Conservation (phyloP, 2,888 invertebrate genomes). For the Venusia cambrica region DNA sequence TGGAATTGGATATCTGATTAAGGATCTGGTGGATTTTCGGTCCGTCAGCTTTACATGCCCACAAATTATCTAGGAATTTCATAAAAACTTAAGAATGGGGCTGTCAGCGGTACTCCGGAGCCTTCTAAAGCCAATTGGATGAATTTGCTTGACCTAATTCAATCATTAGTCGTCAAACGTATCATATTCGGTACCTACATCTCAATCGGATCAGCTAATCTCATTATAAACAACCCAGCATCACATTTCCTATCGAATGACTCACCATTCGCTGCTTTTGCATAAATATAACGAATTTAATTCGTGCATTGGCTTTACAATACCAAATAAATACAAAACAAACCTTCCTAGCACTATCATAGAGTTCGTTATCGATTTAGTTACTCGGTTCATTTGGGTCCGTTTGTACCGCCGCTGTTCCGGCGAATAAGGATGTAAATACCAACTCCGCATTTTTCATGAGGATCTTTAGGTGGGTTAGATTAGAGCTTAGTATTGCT, state of each 20-base stretch:
- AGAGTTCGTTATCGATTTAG: slow-evolving; percentile 9
- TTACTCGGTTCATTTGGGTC: slow-evolving; percentile 15
- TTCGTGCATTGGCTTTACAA: slow-evolving; percentile 24
- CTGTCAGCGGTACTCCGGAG: no score
- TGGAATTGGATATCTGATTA: no score
- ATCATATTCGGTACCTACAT: slow-evolving; percentile 17
- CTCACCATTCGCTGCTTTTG: slow-evolving; percentile 45
- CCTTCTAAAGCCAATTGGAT: no score
- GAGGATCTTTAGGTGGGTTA: slow-evolving; percentile 4
- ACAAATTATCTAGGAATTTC: no score
- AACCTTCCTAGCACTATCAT: slow-evolving; percentile 5
- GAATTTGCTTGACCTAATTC: slow-evolving; percentile 9
- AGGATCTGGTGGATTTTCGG: no score
- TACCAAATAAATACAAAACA: slow-evolving; percentile 10
- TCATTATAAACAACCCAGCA: slow-evolving; percentile 31
- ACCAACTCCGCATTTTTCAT: slow-evolving; percentile 11
- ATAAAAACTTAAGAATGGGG: no score
- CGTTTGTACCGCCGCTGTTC: slow-evolving; percentile 16
- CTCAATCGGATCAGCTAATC: slow-evolving; percentile 25
- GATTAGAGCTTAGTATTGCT: slow-evolving; percentile 35
- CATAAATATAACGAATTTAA: slow-evolving; percentile 34
- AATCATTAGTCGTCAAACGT: slow-evolving; percentile 6
- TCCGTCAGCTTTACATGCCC: no score
- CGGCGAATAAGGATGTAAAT: slow-evolving; percentile 22
- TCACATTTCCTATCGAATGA: slow-evolving; percentile 65